phyloP scores from a whole-genome alignment of 1,140 invertebrate species.

The Amphibalanus amphitrite region DNA sequence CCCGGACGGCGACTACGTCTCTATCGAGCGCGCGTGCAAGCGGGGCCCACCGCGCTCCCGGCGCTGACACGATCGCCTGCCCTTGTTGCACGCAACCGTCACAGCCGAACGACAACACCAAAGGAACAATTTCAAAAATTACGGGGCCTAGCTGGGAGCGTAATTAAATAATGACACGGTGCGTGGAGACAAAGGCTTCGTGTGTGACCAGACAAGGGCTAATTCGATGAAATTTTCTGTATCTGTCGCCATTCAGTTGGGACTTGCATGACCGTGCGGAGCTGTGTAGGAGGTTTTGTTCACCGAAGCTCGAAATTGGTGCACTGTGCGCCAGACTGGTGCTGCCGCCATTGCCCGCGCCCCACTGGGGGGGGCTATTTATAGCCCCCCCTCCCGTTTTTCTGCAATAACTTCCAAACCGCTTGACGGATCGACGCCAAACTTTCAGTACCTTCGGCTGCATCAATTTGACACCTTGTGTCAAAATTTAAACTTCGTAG shows the following conservation, averaged over 20 bases:
- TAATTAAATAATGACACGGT: neutral
- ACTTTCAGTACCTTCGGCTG: too few species aligned
- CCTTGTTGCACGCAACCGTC: neutral
- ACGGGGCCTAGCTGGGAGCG: neutral
- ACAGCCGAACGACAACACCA: neutral
- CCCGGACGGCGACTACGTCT: neutral
- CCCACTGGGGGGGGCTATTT: too few species aligned
- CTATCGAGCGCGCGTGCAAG: neutral
- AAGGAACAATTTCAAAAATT: constrained; percentile 1
- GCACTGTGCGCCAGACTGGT: too few species aligned
- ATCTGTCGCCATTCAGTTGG: neutral
- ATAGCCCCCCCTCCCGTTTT: too few species aligned
- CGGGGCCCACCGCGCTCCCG: too few species aligned
- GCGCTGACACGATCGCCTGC: neutral
- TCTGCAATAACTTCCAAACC: too few species aligned
- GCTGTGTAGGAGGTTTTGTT: too few species aligned
- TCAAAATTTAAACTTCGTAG: too few species aligned
- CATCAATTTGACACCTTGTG: too few species aligned
- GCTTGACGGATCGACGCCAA: too few species aligned
- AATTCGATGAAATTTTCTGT: neutral
- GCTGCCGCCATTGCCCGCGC: too few species aligned
- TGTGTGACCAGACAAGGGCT: neutral
- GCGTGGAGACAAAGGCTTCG: neutral
- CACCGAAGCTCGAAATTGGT: too few species aligned
- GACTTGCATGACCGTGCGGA: neutral